Evolutionary conservation across 2,113 vertebrate species (phyloP).

Genomic region (Passer montanus): DNA sequence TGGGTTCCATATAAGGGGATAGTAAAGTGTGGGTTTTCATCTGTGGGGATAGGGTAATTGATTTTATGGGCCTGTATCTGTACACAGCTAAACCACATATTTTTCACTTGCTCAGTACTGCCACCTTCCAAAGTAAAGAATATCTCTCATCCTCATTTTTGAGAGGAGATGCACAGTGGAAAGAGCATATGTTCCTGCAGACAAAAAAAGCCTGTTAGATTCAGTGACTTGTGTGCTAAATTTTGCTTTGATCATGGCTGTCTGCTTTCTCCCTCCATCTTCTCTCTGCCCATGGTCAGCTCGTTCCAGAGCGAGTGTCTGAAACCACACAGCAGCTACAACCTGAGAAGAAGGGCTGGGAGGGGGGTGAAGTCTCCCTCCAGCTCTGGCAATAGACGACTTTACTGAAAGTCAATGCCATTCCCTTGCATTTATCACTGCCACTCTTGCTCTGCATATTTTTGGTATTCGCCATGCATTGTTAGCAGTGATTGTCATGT

Average conservation of each 20-base stretch:
- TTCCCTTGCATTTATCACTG: constrained; percentile 89
- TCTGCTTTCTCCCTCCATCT: background rate
- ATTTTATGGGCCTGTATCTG: background rate
- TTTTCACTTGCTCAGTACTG: constrained; percentile 10
- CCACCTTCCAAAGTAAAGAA: background rate
- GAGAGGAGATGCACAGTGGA: background rate
- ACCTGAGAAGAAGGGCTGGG: background rate
- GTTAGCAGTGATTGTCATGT: constrained; percentile 97
- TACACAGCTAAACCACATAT: background rate
- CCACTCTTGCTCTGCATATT: constrained; percentile 84
- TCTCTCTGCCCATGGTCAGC: background rate
- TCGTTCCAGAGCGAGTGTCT: background rate
- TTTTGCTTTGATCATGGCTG: constrained; percentile 30
- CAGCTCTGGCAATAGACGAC: constrained; percentile 50
- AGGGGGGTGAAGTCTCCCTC: background rate
- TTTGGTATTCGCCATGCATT: constrained; percentile 83
- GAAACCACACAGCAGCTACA: background rate
- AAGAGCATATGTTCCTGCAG: background rate
- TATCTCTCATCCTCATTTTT: background rate
- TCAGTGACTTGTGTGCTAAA: background rate
- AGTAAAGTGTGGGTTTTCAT: background rate
- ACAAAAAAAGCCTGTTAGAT: background rate
- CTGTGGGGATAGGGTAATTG: background rate
- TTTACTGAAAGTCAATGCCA: constrained; percentile 76
- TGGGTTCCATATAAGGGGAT: background rate